Base-by-base conservation (phyloP, 1,140 invertebrate genomes). In the Dufourea novaeangliae region DNA sequence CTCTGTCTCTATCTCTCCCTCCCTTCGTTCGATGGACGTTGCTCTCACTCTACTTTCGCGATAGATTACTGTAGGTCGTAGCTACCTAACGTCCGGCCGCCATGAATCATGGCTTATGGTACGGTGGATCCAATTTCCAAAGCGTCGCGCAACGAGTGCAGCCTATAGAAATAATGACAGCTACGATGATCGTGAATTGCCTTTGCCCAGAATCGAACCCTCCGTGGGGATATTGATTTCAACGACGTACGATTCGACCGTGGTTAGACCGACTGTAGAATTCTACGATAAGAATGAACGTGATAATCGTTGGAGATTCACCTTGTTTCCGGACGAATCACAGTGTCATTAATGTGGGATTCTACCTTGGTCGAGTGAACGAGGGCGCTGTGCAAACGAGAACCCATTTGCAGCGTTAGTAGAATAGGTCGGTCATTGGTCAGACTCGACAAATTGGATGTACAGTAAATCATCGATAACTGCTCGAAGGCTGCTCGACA, bases 41-140 rank as follows among this genome's bases (percentile, higher is more conserved):
- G 61, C 76, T 76, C 80, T 66, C 76, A 14, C 64, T 25, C 46
- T 46, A 20, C 82, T 86, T 79, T 85, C 84, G 83, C 84, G 83
- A 86, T 86, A 86, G 82, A 86, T 86, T 85, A 82, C 84, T 82
- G 76, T 82, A 77, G 79, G 44, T 73, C 82, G 73, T 84, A 74
- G 72, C 79, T 75, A 62, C 69, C 79, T 85, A 84, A 85, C 82
- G 82, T 85, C 79, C 83, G 75, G 69, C 52, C 50, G 32, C 27
- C 78, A 77, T 85, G 83, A 85, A 85, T 85, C 82, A 84, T 57
- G 66, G 78, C 66, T 78, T 84, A 81, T 70, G 73, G 61, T 75
- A 78, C 62, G 62, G 27, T 71, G 52, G 72, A 84, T 85, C 79
- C 83, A 81, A 85, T 85, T 85, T 85, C 56, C 54, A 78, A 67